These are phyloP conservation scores for Esox lucius DNA, from an alignment of 2,797 vertebrate species.

Conservation along the genomic window DNA sequence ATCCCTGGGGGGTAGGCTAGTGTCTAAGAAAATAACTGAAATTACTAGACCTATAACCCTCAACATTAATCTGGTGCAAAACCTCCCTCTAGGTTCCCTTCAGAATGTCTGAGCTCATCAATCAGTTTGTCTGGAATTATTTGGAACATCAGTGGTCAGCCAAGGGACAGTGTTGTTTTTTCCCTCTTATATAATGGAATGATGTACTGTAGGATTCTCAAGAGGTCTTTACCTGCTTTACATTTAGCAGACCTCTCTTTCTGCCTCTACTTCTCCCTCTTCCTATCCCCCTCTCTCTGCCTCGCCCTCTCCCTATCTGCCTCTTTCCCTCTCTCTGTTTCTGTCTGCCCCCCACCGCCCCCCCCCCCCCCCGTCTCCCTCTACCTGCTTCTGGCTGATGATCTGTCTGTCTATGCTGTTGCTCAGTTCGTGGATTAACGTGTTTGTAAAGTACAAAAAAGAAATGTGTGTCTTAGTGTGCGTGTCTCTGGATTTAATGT, in stretches of 20 bases:
- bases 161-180: slow-evolving; percentile 4
- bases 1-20: neutral
- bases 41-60: neutral
- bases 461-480: neutral
- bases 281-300: too few species aligned
- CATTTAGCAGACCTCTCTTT: neutral
- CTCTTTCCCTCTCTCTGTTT: too few species aligned
- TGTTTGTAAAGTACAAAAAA: neutral
- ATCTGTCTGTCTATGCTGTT: neutral
- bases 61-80: neutral
- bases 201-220: neutral
- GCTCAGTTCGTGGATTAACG: too few species aligned
- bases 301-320: too few species aligned
- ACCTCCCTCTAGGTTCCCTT: neutral
- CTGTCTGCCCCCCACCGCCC: too few species aligned
- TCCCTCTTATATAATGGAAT: slow-evolving; percentile 11
- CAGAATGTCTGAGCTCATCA: neutral
- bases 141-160: neutral
- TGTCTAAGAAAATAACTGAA: neutral
- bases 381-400: neutral
- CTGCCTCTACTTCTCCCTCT: neutral
- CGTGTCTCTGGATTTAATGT: neutral
- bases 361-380: too few species aligned
- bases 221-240: neutral
- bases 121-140: neutral